A percentile compares a stretch with the other conserved stretches of the same genome.
Evolutionary conservation across 2,888 invertebrate genomes (phyloP).

Genomic region (Rapana venosa): DNA sequence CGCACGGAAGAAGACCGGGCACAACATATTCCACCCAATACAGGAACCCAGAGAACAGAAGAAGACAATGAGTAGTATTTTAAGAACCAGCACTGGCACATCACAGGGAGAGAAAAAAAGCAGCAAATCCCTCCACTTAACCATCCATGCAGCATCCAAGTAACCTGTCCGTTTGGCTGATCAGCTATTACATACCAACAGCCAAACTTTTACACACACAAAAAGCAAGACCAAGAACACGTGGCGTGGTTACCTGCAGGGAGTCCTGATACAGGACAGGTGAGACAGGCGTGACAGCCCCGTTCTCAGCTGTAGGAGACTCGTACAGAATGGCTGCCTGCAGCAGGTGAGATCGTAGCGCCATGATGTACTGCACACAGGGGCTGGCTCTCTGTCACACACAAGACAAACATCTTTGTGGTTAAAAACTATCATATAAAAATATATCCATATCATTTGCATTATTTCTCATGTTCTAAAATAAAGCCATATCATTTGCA

Average conservation of each 20-base stretch:
- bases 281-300: not conserved
- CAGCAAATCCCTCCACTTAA: not conserved
- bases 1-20: too few species aligned
- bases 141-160: too few species aligned
- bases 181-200: too few species aligned
- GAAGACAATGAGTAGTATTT: too few species aligned
- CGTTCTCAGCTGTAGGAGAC: constrained; percentile 10
- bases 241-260: constrained; percentile 36
- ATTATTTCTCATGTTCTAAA: too few species aligned
- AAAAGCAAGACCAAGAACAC: not conserved
- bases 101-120: not conserved
- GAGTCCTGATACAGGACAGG: constrained; percentile 25
- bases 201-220: too few species aligned
- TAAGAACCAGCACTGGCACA: not conserved
- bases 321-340: constrained; percentile 67
- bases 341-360: constrained; percentile 74
- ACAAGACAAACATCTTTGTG: not conserved
- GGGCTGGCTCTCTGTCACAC: constrained; percentile 65
- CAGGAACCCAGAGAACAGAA: too few species aligned
- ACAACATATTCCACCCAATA: too few species aligned
- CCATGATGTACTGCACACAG: constrained; percentile 73
- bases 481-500: too few species aligned
- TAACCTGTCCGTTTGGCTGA: too few species aligned
- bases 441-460: too few species aligned
- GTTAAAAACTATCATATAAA: too few species aligned